phyloP scores from a whole-genome alignment of 2,113 vertebrate genomes.

The Lepus europaeus region DNA sequence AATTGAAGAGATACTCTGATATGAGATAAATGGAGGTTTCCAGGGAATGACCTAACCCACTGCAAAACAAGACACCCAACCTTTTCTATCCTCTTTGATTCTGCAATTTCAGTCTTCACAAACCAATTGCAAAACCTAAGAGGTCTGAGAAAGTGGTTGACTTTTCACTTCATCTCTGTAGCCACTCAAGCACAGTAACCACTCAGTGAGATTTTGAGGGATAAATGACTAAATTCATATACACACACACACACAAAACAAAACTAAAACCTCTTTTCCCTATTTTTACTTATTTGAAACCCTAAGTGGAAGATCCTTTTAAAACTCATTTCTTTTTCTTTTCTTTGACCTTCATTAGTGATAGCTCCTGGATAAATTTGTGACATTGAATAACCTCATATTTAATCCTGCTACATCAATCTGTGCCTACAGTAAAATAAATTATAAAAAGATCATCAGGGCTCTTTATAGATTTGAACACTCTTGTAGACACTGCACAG shows the following conservation, averaged over 20 bases:
- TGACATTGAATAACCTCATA: conserved; percentile 32
- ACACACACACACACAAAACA: too few species aligned
- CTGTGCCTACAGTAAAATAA: conserved; percentile 48
- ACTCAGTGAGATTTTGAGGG: neutral
- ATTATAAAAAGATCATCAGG: conserved; percentile 31
- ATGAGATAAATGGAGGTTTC: too few species aligned
- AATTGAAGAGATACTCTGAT: too few species aligned
- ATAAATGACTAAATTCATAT: neutral
- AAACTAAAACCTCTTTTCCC: neutral
- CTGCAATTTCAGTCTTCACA: neutral
- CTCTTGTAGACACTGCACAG: conserved; percentile 30
- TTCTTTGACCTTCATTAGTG: neutral
- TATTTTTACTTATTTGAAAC: conserved; percentile 27
- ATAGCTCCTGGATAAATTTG: neutral
- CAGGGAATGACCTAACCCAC: too few species aligned
- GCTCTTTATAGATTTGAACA: conserved; percentile 18
- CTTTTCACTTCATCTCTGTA: neutral
- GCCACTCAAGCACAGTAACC: neutral
- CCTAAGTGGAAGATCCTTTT: neutral
- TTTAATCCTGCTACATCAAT: conserved; percentile 14
- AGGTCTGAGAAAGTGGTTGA: neutral
- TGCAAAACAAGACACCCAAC: too few species aligned
- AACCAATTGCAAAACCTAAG: neutral
- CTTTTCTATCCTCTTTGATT: neutral
- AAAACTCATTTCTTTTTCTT: neutral